These are phyloP conservation scores for Cyprinodon diabolis DNA, from an alignment of 2,797 vertebrate species.

Conservation along the genomic window DNA sequence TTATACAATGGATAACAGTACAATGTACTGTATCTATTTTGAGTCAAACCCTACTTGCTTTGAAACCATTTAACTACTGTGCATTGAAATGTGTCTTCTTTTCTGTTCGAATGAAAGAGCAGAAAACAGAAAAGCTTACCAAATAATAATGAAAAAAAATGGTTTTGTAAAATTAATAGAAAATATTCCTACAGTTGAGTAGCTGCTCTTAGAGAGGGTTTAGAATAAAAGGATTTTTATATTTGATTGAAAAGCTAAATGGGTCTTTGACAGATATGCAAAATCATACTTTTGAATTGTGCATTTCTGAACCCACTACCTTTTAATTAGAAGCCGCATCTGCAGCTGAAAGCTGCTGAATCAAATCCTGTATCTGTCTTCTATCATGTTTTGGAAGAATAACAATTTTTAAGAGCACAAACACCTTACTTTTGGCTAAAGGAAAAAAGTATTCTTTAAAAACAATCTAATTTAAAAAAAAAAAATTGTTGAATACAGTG, in stretches of 20 bases:
- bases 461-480: too few species aligned
- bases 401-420: not conserved
- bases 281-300: not conserved
- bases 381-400: not conserved
- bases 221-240: not conserved
- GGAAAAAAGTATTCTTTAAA: not conserved
- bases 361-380: not conserved
- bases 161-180: conserved; percentile 17
- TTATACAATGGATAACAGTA: not conserved
- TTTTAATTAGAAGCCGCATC: not conserved
- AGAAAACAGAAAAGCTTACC: not conserved
- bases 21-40: not conserved
- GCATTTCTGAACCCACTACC: not conserved
- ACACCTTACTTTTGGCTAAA: not conserved
- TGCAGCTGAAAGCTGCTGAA: not conserved
- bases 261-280: not conserved
- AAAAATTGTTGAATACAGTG: not conserved
- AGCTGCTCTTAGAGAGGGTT: not conserved
- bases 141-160: conserved; percentile 12
- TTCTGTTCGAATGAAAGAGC: conserved; percentile 3
- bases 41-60: not conserved
- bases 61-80: not conserved
- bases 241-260: conserved; percentile 3
- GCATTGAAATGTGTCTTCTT: conserved; percentile 2
- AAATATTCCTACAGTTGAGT: conserved; percentile 16